Percentiles rank a stretch among this genome's conserved stretches.
phyloP scores from a whole-genome alignment of 2,888 invertebrate genomes.

The Aromia moschata region DNA sequence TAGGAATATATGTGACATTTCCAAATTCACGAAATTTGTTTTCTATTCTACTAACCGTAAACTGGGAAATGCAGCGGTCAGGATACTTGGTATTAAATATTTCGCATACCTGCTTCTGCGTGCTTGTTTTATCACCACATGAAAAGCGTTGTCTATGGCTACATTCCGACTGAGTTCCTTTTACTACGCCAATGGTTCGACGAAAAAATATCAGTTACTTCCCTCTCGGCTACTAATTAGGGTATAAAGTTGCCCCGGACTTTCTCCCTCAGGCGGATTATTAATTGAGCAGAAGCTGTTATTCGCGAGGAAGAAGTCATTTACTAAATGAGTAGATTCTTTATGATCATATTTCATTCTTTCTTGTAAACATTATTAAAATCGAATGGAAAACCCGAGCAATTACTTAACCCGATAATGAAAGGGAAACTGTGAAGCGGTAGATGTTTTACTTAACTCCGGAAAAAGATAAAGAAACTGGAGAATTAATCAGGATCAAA shows the following conservation, averaged over 20 bases:
- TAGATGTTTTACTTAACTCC: too few species aligned
- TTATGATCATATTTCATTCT: slow-evolving; percentile 22
- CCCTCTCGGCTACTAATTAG: slow-evolving; percentile 15
- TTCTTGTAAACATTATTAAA: slow-evolving; percentile 21
- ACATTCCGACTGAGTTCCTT: too few species aligned
- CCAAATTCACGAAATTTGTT: too few species aligned
- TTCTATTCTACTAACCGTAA: too few species aligned
- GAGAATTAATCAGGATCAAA: too few species aligned
- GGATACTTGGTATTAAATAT: too few species aligned
- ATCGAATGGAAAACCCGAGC: not conserved
- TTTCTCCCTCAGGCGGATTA: slow-evolving; percentile 4
- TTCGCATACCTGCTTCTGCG: too few species aligned
- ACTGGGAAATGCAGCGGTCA: too few species aligned
- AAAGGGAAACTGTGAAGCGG: slow-evolving; percentile 1
- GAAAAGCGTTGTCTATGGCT: too few species aligned
- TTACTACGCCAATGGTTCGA: not conserved
- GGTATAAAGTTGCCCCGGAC: slow-evolving; percentile 1
- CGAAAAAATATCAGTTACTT: slow-evolving; percentile 16
- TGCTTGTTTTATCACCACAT: too few species aligned
- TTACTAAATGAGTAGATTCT: slow-evolving; percentile 20
- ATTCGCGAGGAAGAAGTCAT: slow-evolving; percentile 19
- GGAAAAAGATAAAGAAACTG: too few species aligned
- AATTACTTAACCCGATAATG: not conserved
- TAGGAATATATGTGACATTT: too few species aligned
- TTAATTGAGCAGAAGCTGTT: slow-evolving; percentile 23